Base-by-base conservation (phyloP, 35 echinoderm and acorn worm genomes). In the Ptychodera flava region DNA sequence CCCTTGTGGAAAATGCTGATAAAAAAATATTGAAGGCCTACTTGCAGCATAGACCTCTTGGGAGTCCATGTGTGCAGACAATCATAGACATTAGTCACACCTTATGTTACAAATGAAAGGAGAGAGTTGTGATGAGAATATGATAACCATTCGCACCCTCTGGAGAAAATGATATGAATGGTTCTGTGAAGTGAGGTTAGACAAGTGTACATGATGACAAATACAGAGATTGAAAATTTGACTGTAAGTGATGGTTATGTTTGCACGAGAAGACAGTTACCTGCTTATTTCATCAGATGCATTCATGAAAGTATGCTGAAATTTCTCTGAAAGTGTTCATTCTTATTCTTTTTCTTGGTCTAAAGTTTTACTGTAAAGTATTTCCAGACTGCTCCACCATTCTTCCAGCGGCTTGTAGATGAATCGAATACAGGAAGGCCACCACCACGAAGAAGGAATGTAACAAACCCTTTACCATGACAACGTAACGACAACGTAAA, bases 351-450 rank as follows among this genome's bases (percentile, higher is more conserved):
- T 1, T 87, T 2, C 33, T 80, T 78, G 0, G 77, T 78, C 34
- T 35, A 86, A 79, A 92, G 91, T 32, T 89, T 93, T 81, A 80
- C 89, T 16, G 38, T 52, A 83, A 90, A 81, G 28, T 89, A 93
- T 36, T 79, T 86, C 35, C 88, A 93, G 84, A 93, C 88, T 77
- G 80, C 88, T 77, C 88, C 88, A 28, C 88, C 88, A 33, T 78
- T 93, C 12, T 93, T 90, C 86, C 85, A 93, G 38, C 53, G 92
- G n/a, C 33, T 93, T 1, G 36, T 86, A 10, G 16, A 36, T 14
- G 31, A 22, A 64, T 12, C 22, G 22, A 64, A 64, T 22, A 64
- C 45, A 64, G 45, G 22, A 64, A 6, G 22, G 22, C 45, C 6
- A 64, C 45, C 45, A 64, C 45, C 45, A 64, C 6, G 16, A n/a